Percentiles rank a stretch among this genome's conserved stretches.
Conservation (phyloP, 2,797 vertebrate species). For the Chrysocyon brachyurus region DNA sequence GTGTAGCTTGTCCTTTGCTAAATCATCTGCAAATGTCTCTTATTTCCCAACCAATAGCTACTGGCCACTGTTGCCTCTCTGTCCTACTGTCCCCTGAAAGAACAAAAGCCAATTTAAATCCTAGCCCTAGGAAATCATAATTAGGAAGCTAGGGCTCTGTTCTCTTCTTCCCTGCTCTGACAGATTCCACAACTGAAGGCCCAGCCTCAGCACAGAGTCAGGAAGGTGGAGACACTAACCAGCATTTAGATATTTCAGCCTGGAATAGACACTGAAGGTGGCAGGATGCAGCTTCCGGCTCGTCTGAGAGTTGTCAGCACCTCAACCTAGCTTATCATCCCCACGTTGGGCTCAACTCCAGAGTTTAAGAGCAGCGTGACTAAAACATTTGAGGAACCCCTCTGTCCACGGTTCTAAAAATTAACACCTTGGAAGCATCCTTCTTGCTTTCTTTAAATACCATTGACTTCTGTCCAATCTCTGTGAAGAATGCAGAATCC, state of each 20-base stretch:
- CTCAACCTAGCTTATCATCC: neutral
- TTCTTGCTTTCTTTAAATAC: neutral
- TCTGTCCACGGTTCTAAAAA: conserved; percentile 23
- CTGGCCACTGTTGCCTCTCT: neutral
- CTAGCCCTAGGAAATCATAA: neutral
- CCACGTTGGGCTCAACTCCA: neutral
- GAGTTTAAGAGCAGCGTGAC: neutral
- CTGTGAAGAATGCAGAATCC: neutral
- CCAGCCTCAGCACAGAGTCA: neutral
- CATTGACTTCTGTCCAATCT: neutral
- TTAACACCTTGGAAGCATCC: neutral
- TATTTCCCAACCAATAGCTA: neutral
- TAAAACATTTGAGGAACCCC: neutral
- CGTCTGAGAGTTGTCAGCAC: neutral
- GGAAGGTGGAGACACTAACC: neutral
- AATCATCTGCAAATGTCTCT: neutral
- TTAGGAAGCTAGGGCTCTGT: neutral
- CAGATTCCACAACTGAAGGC: neutral
- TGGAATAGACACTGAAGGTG: neutral
- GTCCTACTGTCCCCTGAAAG: neutral
- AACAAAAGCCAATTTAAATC: conserved; percentile 57
- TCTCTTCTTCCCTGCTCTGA: neutral
- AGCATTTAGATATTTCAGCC: neutral
- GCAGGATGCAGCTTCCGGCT: neutral
- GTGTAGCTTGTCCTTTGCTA: conserved; percentile 4